phyloP scores from a whole-genome alignment of 2,797 vertebrate genomes.

The Prionace glauca region DNA sequence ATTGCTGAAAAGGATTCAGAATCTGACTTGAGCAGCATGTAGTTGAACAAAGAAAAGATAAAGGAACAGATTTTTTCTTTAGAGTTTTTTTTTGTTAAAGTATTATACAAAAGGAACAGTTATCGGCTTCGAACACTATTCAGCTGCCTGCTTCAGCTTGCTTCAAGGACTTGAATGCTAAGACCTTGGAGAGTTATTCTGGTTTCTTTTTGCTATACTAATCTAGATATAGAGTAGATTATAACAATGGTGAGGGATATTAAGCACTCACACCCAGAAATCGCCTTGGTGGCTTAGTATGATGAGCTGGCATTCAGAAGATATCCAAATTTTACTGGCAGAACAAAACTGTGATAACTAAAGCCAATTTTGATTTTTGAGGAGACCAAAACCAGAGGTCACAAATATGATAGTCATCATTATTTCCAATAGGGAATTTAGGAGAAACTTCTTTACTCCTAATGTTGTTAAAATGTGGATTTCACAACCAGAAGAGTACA shows the following conservation, averaged over 20 bases:
- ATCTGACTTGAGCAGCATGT: neutral
- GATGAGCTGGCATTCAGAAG: neutral
- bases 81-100: neutral
- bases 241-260: neutral
- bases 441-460: neutral
- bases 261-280: neutral
- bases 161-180: slow-evolving; percentile 9
- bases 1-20: slow-evolving; percentile 13
- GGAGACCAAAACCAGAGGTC: neutral
- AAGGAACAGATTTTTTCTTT: neutral
- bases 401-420: neutral
- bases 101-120: slow-evolving; percentile 13
- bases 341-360: neutral
- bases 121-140: slow-evolving; percentile 3
- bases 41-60: slow-evolving; percentile 25
- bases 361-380: neutral
- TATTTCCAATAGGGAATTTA: neutral
- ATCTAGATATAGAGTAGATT: neutral
- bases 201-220: neutral
- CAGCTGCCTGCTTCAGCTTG: slow-evolving; percentile 12
- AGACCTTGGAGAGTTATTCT: slow-evolving; percentile 13
- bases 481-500: neutral
- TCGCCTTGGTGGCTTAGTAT: neutral
- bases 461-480: neutral
- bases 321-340: neutral